These are phyloP conservation scores for Halichondria panicea DNA, from an alignment of 37 sponge, comb jelly and placozoan genomes.

Conservation along the genomic window DNA sequence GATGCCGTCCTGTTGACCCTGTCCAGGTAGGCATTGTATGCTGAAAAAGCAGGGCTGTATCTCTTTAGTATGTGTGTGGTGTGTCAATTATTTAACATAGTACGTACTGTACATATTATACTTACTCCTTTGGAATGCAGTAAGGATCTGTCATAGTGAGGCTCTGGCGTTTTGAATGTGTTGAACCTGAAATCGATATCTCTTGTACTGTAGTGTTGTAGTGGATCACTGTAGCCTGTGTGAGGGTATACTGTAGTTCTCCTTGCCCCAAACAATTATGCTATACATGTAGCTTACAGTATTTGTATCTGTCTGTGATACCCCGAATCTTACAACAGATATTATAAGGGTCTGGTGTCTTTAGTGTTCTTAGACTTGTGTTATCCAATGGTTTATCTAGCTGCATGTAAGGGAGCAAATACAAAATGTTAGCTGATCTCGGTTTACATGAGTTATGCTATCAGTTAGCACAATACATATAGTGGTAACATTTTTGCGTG, in stretches of 20 bases:
- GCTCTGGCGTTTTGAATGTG: constrained; percentile 2
- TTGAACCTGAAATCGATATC: background rate
- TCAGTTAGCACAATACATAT: too few species aligned
- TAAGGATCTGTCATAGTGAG: background rate
- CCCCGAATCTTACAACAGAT: constrained; percentile 5
- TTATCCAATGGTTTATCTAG: background rate
- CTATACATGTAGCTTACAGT: constrained; percentile 2
- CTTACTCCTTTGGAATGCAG: background rate
- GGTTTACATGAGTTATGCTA: too few species aligned
- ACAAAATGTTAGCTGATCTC: too few species aligned
- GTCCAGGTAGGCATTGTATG: constrained; percentile 36
- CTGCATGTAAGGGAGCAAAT: background rate
- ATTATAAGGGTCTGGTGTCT: constrained; percentile 32
- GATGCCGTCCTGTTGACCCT: constrained; percentile 24
- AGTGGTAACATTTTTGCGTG: too few species aligned
- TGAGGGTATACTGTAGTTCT: too few species aligned
- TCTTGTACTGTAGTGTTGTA: background rate
- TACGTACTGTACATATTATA: background rate
- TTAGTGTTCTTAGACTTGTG: background rate
- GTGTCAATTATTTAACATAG: background rate
- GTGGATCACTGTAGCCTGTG: constrained; percentile 1
- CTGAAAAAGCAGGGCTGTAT: constrained; percentile 52
- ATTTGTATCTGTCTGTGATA: background rate
- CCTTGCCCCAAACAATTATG: background rate
- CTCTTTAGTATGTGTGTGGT: constrained; percentile 20